These are phyloP conservation scores for Corythornis leucogaster DNA, from an alignment of 2,797 vertebrate species.

Conservation along the genomic window DNA sequence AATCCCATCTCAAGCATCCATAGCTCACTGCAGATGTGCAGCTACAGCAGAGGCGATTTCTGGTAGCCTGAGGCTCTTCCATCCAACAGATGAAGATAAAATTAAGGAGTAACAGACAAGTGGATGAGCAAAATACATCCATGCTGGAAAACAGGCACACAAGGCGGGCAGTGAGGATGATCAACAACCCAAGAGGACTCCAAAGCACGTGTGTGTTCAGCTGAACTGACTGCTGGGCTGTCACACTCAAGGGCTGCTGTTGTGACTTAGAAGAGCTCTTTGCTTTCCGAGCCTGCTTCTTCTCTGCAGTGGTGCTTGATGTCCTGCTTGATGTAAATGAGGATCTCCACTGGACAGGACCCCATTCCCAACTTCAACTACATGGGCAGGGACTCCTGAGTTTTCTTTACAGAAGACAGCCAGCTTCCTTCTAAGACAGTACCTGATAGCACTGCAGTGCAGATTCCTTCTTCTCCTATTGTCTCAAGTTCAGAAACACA, in stretches of 20 bases:
- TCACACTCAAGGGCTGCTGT: background rate
- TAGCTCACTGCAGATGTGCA: background rate
- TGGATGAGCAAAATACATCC: background rate
- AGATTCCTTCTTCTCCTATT: background rate
- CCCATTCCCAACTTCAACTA: background rate
- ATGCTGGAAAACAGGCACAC: rapidly evolving
- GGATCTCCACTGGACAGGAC: background rate
- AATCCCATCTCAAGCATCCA: background rate
- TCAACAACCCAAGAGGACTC: background rate
- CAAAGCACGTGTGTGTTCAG: background rate
- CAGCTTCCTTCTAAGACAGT: background rate
- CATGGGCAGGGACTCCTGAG: background rate
- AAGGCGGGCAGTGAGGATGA: background rate
- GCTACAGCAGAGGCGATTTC: background rate
- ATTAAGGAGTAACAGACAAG: background rate
- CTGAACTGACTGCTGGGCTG: background rate
- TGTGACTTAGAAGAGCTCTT: background rate
- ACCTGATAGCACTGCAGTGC: background rate
- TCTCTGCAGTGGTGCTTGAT: background rate
- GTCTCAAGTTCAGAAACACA: background rate
- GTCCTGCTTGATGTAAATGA: background rate
- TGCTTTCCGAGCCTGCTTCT: background rate
- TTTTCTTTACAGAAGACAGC: background rate
- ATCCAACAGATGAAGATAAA: background rate
- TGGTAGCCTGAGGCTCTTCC: background rate